Evolutionary conservation across 2,113 vertebrate genomes (phyloP).

Genomic region (Osmerus mordax): DNA sequence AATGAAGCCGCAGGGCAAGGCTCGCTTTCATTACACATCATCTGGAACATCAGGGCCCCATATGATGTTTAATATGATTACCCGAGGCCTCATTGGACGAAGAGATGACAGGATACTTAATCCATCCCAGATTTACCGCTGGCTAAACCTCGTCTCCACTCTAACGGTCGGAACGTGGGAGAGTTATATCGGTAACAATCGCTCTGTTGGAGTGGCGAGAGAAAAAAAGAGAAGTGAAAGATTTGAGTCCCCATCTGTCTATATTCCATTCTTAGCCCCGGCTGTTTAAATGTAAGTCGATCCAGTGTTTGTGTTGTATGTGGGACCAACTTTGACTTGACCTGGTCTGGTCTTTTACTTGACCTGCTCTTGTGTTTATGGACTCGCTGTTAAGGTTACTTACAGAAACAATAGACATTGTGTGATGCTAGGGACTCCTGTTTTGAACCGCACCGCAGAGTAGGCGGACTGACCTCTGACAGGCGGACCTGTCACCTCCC

Average conservation of each 20-base stretch:
- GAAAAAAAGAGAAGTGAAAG: conserved; percentile 23
- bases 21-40: conserved; percentile 50
- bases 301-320: conserved; percentile 37
- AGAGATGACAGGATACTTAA: conserved; percentile 63
- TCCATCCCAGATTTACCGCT: conserved; percentile 58
- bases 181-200: conserved; percentile 30
- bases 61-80: conserved; percentile 68
- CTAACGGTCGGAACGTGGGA: conserved; percentile 30
- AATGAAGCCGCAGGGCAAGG: too few relatives aligned
- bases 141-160: conserved; percentile 50
- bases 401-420: too few relatives aligned
- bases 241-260: conserved; percentile 54
- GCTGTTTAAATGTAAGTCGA: conserved; percentile 24
- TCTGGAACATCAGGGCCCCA: conserved; percentile 50
- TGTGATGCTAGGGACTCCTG: too few relatives aligned
- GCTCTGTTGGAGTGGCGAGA: conserved; percentile 23
- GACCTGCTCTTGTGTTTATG: too few relatives aligned
- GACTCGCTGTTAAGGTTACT: too few relatives aligned
- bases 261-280: conserved; percentile 45
- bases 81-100: conserved; percentile 55
- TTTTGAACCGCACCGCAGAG: too few relatives aligned
- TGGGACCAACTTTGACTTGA: background rate
- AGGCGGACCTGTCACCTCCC: background rate
- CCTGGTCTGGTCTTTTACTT: too few relatives aligned
- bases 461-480: background rate